These are phyloP conservation scores for Leucoma salicis DNA, from an alignment of 2,888 invertebrate species.

Conservation along the genomic window DNA sequence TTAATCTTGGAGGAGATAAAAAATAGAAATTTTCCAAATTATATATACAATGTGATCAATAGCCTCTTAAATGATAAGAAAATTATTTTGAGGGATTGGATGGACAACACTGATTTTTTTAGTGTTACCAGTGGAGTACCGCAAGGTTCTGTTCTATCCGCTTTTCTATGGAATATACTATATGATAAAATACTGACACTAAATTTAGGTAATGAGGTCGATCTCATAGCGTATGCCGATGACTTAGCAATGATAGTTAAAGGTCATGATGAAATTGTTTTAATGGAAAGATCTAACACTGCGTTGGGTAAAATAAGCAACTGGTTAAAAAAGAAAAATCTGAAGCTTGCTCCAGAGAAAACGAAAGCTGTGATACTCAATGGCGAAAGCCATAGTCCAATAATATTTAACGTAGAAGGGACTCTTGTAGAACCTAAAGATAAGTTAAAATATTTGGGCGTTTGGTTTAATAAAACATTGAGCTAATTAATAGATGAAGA, in stretches of 20 bases:
- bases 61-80: background rate
- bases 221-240: background rate
- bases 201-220: background rate
- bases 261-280: background rate
- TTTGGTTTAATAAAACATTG: too few species aligned
- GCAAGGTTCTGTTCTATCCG: background rate
- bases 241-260: background rate
- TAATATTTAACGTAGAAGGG: background rate
- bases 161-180: background rate
- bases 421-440: background rate
- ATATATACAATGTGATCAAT: background rate
- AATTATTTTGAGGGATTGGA: constrained; percentile 1
- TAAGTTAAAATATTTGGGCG: background rate
- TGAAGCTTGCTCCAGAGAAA: background rate
- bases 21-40: background rate
- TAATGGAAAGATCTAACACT: background rate
- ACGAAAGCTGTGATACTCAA: background rate
- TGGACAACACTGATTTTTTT: background rate
- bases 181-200: background rate
- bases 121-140: background rate
- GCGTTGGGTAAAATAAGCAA: background rate
- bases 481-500: too few species aligned
- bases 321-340: background rate
- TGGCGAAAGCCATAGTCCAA: background rate
- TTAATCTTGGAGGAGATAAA: background rate